Evolutionary conservation across 2,888 invertebrate species (phyloP).

Genomic region (Cremastinae sp.): DNA sequence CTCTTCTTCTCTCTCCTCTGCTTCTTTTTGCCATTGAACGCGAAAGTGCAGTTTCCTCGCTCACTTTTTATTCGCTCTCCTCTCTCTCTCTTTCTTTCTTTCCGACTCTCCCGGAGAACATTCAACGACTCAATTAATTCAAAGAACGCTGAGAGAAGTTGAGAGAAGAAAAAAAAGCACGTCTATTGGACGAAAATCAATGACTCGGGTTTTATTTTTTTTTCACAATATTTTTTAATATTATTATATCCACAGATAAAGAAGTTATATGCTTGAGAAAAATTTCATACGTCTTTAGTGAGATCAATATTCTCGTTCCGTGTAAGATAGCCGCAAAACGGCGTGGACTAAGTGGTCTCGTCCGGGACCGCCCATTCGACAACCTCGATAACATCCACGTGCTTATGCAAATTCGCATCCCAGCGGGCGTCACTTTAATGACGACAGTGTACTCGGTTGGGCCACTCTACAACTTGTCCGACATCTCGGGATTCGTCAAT

Average conservation of each 20-base stretch:
- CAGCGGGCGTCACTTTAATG: conserved; percentile 78
- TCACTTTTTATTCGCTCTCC: conserved; percentile 15
- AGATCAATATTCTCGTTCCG: too few relatives aligned
- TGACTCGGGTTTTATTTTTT: conserved; percentile 27
- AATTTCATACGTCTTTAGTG: conserved; percentile 10
- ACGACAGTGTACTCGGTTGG: conserved; percentile 62
- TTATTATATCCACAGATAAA: conserved; percentile 11
- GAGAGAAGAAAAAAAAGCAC: conserved; percentile 36
- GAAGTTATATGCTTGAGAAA: conserved; percentile 30
- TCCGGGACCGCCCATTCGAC: conserved; percentile 57
- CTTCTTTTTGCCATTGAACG: conserved; percentile 37
- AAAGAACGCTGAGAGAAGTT: conserved; percentile 32
- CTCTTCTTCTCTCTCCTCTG: neutral
- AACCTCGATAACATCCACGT: conserved; percentile 67
- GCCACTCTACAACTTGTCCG: conserved; percentile 56
- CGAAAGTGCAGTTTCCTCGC: conserved; percentile 26
- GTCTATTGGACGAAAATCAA: conserved; percentile 61
- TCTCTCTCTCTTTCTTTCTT: conserved; percentile 21
- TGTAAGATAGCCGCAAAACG: conserved; percentile 35
- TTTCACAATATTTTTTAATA: too few relatives aligned
- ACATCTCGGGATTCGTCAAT: conserved; percentile 18
- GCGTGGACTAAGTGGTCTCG: conserved; percentile 54
- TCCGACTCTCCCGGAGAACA: conserved; percentile 40
- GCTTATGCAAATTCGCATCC: conserved; percentile 76
- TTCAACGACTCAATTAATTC: conserved; percentile 61